Conservation (phyloP, 2,113 vertebrate genomes). For the Helogale parvula region DNA sequence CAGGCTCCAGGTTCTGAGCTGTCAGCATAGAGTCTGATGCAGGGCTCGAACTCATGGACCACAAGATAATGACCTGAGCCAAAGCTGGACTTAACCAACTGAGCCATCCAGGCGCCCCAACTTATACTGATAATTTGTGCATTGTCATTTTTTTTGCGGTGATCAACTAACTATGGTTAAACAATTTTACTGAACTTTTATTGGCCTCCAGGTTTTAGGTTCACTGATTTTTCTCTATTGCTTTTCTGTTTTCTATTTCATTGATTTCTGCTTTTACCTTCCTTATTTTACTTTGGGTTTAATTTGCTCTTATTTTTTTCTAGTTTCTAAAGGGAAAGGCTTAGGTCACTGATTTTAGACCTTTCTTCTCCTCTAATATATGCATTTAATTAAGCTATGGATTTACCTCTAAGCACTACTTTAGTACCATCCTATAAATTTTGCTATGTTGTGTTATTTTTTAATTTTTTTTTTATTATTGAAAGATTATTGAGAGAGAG, state of each 20-base stretch:
- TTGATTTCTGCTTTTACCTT: neutral
- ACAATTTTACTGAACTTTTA: neutral
- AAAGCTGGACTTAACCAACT: too few relatives aligned
- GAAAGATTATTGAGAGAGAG: too few relatives aligned
- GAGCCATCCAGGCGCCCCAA: too few relatives aligned
- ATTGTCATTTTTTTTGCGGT: neutral
- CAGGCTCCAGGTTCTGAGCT: too few relatives aligned
- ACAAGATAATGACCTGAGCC: too few relatives aligned
- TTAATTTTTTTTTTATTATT: too few relatives aligned
- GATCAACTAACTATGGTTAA: neutral
- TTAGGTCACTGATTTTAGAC: neutral
- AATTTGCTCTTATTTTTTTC: neutral
- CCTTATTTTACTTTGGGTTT: neutral
- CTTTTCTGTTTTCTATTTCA: neutral
- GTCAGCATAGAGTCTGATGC: too few relatives aligned
- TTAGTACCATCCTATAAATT: neutral
- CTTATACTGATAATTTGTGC: neutral
- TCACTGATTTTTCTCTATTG: neutral
- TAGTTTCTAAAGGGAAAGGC: neutral
- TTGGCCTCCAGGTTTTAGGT: neutral
- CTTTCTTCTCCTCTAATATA: neutral
- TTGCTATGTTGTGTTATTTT: neutral
- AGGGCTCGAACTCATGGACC: too few relatives aligned
- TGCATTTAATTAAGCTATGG: neutral
- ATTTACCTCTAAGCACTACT: neutral